Evolutionary conservation across 2,888 invertebrate genomes (phyloP).

Genomic region (Leptinotarsa juncta): DNA sequence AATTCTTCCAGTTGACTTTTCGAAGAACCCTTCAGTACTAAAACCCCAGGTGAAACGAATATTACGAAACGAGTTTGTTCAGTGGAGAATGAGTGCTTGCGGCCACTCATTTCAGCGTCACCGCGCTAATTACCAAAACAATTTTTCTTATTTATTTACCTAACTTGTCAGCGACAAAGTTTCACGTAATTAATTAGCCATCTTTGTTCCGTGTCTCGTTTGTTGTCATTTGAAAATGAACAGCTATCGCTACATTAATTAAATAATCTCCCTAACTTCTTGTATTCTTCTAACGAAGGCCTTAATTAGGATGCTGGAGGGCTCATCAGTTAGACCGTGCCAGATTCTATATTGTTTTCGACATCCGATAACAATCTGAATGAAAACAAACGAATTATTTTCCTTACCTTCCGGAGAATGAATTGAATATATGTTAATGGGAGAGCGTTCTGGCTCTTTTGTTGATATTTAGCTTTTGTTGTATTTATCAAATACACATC

Average conservation of each 20-base stretch:
- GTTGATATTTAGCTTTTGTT: too few species aligned
- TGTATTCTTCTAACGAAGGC: constrained; percentile 17
- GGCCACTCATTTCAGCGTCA: constrained; percentile 32
- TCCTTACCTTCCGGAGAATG: background rate
- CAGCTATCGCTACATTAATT: constrained; percentile 40
- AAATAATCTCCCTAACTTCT: constrained; percentile 31
- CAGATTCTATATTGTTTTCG: constrained; percentile 1
- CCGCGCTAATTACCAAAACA: constrained; percentile 38
- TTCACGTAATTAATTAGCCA: constrained; percentile 40
- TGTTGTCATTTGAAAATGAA: constrained; percentile 36
- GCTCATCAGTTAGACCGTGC: constrained; percentile 25
- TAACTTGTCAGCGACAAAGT: constrained; percentile 39
- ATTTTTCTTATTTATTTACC: constrained; percentile 43
- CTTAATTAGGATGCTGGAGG: constrained; percentile 30
- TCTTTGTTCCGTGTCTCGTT: constrained; percentile 38
- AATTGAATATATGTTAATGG: background rate
- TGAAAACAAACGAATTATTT: background rate
- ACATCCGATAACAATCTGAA: background rate
- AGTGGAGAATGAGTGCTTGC: constrained; percentile 22
- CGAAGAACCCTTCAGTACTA: constrained; percentile 3
- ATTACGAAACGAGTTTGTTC: constrained; percentile 31
- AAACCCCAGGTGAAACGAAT: constrained; percentile 30
- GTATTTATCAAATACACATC: too few species aligned
- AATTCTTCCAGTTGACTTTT: background rate
- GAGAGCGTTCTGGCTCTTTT: too few species aligned